Evolutionary conservation across 2,113 vertebrate species (phyloP).

Genomic region (Daubentonia madagascariensis): DNA sequence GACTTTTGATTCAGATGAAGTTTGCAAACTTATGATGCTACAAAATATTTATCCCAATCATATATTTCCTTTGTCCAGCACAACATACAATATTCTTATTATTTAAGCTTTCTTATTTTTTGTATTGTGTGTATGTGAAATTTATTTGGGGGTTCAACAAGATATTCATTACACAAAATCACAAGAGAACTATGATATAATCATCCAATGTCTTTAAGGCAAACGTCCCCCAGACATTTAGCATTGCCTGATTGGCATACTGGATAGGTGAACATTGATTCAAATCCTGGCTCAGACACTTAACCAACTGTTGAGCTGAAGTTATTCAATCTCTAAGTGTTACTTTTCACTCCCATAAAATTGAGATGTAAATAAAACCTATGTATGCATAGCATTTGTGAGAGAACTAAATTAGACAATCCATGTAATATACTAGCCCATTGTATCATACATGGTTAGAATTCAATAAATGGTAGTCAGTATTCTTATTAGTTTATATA

Average conservation of each 20-base stretch:
- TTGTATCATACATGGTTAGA: background rate
- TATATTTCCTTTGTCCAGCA: background rate
- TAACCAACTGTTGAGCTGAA: background rate
- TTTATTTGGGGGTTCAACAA: background rate
- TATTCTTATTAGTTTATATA: background rate
- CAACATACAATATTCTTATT: background rate
- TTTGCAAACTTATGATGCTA: background rate
- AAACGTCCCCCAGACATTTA: background rate
- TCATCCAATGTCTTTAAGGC: background rate
- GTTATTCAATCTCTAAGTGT: background rate
- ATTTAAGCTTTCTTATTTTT: background rate
- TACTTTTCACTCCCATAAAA: background rate
- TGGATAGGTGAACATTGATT: background rate
- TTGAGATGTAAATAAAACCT: background rate
- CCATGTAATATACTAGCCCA: background rate
- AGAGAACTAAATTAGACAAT: background rate
- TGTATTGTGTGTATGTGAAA: background rate
- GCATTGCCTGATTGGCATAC: background rate
- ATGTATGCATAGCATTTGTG: background rate
- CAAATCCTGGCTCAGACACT: background rate
- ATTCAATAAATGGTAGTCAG: background rate
- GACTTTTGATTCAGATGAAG: background rate
- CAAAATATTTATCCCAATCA: background rate
- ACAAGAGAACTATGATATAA: background rate
- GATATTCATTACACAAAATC: constrained; percentile 17